Percentiles rank a stretch among this genome's conserved stretches.
Evolutionary conservation across 2,888 invertebrate species (phyloP).

Genomic region (Drosophila paramelanica): DNA sequence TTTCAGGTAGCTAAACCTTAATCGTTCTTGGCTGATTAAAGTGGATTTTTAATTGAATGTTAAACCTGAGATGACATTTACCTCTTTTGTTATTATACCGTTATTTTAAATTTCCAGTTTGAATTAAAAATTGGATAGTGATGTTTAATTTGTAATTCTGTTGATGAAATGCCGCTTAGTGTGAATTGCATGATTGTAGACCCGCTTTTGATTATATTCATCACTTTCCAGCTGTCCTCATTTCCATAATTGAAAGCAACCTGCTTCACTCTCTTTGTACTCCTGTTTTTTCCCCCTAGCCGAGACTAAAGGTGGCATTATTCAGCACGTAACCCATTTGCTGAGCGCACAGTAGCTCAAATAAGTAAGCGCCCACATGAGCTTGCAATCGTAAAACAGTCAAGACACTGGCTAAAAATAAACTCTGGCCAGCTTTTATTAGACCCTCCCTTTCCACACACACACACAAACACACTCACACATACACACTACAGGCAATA

Average conservation of each 20-base stretch:
- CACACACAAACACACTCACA: neutral
- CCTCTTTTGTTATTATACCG: too few species aligned
- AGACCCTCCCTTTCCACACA: conserved; percentile 13
- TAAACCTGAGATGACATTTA: too few species aligned
- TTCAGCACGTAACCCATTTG: conserved; percentile 71
- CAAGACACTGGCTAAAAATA: conserved; percentile 69
- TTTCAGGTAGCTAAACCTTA: too few species aligned
- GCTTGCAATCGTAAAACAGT: conserved; percentile 28
- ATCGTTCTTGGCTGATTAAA: too few species aligned
- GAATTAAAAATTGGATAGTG: too few species aligned
- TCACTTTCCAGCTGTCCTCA: conserved; percentile 12
- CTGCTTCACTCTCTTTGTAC: neutral
- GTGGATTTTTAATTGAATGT: too few species aligned
- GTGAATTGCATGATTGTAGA: too few species aligned
- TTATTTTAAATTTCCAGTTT: too few species aligned
- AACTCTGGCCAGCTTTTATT: conserved; percentile 55
- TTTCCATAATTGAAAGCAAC: conserved; percentile 35
- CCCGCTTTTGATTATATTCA: neutral
- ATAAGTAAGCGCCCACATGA: conserved; percentile 49
- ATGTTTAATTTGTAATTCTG: too few species aligned
- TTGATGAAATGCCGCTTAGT: too few species aligned
- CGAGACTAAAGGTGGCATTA: conserved; percentile 35
- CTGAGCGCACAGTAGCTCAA: conserved; percentile 49
- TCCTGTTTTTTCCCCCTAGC: neutral
- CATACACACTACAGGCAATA: conserved; percentile 9